phyloP scores from a whole-genome alignment of 2,888 invertebrate genomes.

The Nasonovia ribisnigri region DNA sequence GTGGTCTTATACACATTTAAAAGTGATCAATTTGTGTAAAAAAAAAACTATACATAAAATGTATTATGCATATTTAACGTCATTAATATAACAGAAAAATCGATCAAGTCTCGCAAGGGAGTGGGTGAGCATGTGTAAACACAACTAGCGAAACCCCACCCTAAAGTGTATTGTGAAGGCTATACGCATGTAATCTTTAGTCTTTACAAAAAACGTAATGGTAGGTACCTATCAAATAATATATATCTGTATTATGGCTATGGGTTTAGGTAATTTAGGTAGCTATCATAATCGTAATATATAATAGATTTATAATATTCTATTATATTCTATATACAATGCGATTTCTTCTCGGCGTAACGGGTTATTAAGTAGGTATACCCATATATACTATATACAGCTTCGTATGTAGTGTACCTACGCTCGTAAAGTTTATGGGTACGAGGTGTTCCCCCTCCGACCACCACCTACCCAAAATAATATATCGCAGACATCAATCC shows the following conservation, averaged over 20 bases:
- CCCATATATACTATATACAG: too few species aligned
- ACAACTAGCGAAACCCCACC: background rate
- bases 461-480: background rate
- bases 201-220: background rate
- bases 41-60: background rate
- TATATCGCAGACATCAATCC: background rate
- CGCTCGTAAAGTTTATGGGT: background rate
- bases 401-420: background rate
- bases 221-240: background rate
- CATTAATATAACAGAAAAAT: background rate
- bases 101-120: background rate
- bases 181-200: background rate
- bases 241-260: background rate
- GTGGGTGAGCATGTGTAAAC: background rate
- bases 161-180: background rate
- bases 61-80: background rate
- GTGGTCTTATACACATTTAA: background rate
- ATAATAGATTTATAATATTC: too few species aligned
- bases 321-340: background rate
- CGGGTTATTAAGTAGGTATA: background rate
- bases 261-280: background rate
- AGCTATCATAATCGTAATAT: background rate
- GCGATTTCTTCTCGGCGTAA: background rate
- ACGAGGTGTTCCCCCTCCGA: background rate
- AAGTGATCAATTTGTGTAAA: slow-evolving; percentile 12